phyloP scores from a whole-genome alignment of 1,140 invertebrate genomes.

The Patella vulgata region DNA sequence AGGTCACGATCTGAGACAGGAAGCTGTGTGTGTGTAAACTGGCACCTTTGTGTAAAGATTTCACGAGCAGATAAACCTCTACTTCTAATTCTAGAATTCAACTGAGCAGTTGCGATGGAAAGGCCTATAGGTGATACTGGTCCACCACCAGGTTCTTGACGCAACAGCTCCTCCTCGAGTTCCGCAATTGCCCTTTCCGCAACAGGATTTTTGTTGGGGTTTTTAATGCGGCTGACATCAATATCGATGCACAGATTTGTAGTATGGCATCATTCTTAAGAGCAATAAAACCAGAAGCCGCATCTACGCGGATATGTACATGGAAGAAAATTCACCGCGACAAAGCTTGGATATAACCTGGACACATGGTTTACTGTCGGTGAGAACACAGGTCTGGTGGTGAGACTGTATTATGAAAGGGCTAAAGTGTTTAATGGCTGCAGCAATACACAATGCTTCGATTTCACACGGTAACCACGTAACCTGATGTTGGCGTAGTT shows the following conservation, averaged over 20 bases:
- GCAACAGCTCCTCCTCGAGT: conserved; percentile 26
- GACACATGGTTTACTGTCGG: too few relatives aligned
- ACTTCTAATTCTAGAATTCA: conserved; percentile 20
- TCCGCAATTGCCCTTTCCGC: conserved; percentile 31
- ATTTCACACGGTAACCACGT: too few relatives aligned
- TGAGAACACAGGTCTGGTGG: too few relatives aligned
- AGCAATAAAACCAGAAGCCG: conserved; percentile 24
- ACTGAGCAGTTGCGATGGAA: conserved; percentile 10
- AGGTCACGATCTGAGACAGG: conserved; percentile 13
- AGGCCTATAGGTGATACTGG: conserved; percentile 2
- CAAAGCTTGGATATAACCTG: too few relatives aligned
- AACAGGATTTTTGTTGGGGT: conserved; percentile 37
- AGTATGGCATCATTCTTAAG: conserved; percentile 8
- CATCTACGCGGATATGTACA: conserved; percentile 10
- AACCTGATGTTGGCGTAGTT: too few relatives aligned
- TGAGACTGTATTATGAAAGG: too few relatives aligned
- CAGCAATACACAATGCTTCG: too few relatives aligned
- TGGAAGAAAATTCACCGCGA: too few relatives aligned
- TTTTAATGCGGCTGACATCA: conserved; percentile 23
- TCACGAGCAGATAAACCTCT: conserved; percentile 21
- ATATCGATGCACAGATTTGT: conserved; percentile 1
- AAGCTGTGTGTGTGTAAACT: conserved; percentile 21
- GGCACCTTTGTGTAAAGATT: conserved; percentile 24
- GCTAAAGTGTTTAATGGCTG: too few relatives aligned
- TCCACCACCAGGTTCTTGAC: conserved; percentile 4